These are phyloP conservation scores for Zalophus californianus DNA, from an alignment of 2,797 vertebrate species.

Conservation along the genomic window DNA sequence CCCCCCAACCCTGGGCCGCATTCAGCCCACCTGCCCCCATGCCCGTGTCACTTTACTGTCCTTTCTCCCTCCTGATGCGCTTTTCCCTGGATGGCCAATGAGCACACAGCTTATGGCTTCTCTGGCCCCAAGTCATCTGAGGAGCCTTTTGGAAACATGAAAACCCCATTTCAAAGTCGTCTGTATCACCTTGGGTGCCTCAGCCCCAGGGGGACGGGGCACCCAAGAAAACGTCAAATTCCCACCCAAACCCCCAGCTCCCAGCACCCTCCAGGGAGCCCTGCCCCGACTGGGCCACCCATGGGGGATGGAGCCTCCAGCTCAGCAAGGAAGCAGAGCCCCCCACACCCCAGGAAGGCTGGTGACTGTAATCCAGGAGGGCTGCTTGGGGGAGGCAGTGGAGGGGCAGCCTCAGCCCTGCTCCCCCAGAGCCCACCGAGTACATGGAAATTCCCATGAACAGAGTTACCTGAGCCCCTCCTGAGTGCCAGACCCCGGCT, in stretches of 20 bases:
- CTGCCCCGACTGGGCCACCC: background rate
- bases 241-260: background rate
- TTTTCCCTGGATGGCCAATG: background rate
- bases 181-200: background rate
- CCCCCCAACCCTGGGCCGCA: rapidly evolving
- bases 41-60: rapidly evolving
- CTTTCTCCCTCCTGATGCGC: background rate
- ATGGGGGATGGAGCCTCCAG: background rate
- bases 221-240: background rate
- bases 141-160: background rate
- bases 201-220: background rate
- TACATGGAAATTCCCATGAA: rapidly evolving
- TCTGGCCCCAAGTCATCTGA: background rate
- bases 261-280: background rate
- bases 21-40: background rate
- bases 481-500: background rate
- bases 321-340: background rate
- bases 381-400: background rate
- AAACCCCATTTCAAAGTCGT: background rate
- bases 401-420: background rate
- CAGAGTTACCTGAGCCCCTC: background rate
- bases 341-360: background rate
- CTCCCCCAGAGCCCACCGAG: background rate
- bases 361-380: background rate
- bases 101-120: background rate